Conservation (phyloP, 2,888 invertebrate genomes). For the Leptura quadrifasciata region DNA sequence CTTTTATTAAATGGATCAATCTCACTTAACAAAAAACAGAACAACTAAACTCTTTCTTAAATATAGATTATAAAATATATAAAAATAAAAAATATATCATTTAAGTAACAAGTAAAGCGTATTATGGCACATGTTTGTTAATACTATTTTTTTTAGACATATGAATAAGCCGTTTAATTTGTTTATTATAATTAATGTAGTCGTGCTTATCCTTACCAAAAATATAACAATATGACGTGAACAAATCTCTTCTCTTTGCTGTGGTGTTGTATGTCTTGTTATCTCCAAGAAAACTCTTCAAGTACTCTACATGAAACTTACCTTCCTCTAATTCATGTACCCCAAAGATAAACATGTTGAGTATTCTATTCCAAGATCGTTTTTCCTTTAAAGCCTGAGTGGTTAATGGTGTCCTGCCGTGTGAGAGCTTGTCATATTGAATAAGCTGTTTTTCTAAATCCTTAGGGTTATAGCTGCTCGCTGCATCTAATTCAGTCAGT, state of each 20-base stretch:
- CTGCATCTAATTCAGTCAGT: slow-evolving; percentile 43
- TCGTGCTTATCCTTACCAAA: slow-evolving; percentile 58
- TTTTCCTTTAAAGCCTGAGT: slow-evolving; percentile 42
- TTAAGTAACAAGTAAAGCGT: not conserved
- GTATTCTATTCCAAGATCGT: slow-evolving; percentile 48
- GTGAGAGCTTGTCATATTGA: slow-evolving; percentile 30
- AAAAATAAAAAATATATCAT: not conserved
- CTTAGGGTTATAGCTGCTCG: slow-evolving; percentile 24
- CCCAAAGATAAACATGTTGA: slow-evolving; percentile 64
- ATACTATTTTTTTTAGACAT: slow-evolving; percentile 5
- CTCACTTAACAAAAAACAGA: not conserved
- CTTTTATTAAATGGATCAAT: not conserved
- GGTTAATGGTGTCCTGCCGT: slow-evolving; percentile 13
- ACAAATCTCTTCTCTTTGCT: slow-evolving; percentile 45
- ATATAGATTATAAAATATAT: not conserved
- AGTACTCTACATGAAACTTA: slow-evolving; percentile 52
- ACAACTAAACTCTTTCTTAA: not conserved
- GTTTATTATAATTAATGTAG: slow-evolving; percentile 49
- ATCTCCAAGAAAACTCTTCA: slow-evolving; percentile 56
- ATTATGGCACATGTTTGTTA: not conserved
- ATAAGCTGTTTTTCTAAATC: slow-evolving; percentile 39
- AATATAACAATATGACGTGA: slow-evolving; percentile 59
- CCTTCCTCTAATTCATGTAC: slow-evolving; percentile 53
- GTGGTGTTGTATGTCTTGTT: not conserved
- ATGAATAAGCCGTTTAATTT: slow-evolving; percentile 36